Evolutionary conservation across 2,797 vertebrate genomes (phyloP), one percentile per base, ranked within the genome.

Genomic region (Pseudochromis fuscus): DNA sequence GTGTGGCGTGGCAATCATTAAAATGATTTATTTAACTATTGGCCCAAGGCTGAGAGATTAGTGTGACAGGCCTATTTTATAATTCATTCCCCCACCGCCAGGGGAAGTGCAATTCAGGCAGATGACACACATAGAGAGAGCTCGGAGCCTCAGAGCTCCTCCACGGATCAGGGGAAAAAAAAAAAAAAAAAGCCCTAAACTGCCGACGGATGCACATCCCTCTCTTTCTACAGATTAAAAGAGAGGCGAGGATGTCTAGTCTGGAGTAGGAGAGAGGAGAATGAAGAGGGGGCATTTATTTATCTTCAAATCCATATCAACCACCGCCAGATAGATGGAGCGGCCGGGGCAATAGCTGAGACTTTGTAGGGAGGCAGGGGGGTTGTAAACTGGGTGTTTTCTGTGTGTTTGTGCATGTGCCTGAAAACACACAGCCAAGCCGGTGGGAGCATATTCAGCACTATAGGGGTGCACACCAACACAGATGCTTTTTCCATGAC

Each of bases 21-120:
- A 93, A 81, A 93, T 88, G 90, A 84, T 94, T 94, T 94, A 94
- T 94, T 94, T 93, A 94, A 93, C 89, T 92, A 83, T 87, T 84
- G 83, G 87, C 86, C 88, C 85, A 79, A 82, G 89, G 92, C 93
- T 91, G 88, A 90, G 79, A 92, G 90, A 92, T 93, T 92, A 88
- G 85, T 92, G 85, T 93, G 93, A 94, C 89, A 95, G 93, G 75
- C 77, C 83, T 90, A 91, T 87, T 94, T 88, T 87, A 92, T 94
- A 94, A 93, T 93, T 94, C 90, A 94, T 93, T 89, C 89, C 89
- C 77, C 88, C 82, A 74, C 88, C 61, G 72, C 89, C 87, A 89
- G 82, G 88, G 88, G 84, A 94, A 93, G 86, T 78, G 90, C 88
- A 86, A 84, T 88, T 91, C 75, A 91, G 85, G 81, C 79, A 91